Evolutionary conservation across 2,888 invertebrate species (phyloP), one percentile per base, ranked within the genome.

Genomic region (Ormyrus rosae): DNA sequence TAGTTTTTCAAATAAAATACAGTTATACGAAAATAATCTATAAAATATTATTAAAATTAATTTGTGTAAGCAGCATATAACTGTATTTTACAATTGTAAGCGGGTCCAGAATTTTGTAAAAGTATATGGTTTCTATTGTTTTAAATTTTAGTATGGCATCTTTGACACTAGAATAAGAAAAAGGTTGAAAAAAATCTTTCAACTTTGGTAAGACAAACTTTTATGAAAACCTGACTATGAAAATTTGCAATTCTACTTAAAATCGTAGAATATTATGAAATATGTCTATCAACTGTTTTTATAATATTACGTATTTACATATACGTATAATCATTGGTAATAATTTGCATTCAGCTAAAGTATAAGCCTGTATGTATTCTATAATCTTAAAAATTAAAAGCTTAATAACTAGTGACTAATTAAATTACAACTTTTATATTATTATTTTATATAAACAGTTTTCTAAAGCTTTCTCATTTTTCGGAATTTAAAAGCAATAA

Each of bases 131-230:
- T 55, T 34, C 65, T 75, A 64, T 65, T 80, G 48, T 65, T 69
- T 79, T 58, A 64, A 68, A 69, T 72, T 63, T 78, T 67, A 79
- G 13, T 79, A 82, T 82, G 81, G 81, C 81, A 82, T 69, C 81
- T 76, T 82, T 69, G 53, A 79, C 69, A 82, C 81, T 82, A 80
- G 82, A 79, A 68, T 68, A n/a, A 70, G 55, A 75, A 72, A 72
- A 11, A 53, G 11, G 77, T 82, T 80, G 77, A 80, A 79, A 75
- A 63, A 10, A 53, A 70, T 60, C 6, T 77, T 82, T 80, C 82
- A 81, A 81, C 81, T 79, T 72, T 81, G 81, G 81, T 81, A 81
- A 79, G 75, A 78, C 61, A 55, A 76, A 69, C 48, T 77, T 72
- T 50, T 50, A 71, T n/a, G 60, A 19, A 75, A 67, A 65, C 45